Conservation (phyloP, 2,888 invertebrate species). For the Lycaena phlaeas region DNA sequence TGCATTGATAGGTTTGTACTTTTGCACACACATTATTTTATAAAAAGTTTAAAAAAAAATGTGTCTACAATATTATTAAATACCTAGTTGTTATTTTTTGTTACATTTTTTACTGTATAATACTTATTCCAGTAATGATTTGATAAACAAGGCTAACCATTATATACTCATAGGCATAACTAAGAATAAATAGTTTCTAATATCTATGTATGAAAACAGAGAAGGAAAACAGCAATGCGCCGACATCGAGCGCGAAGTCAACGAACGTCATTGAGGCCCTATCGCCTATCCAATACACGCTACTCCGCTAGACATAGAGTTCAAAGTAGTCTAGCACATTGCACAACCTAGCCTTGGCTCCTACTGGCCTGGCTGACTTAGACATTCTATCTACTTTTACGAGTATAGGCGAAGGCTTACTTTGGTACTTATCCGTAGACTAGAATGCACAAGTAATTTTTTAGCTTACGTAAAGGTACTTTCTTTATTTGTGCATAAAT, state of each 20-base stretch:
- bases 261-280: constrained; percentile 66
- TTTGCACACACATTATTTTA: too few relatives aligned
- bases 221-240: constrained; percentile 70
- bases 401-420: constrained; percentile 64
- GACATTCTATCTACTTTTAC: constrained; percentile 74
- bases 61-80: too few relatives aligned
- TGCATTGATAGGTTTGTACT: too few relatives aligned
- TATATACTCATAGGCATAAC: too few relatives aligned
- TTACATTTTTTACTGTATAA: not conserved
- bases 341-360: constrained; percentile 68
- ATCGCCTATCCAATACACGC: constrained; percentile 28
- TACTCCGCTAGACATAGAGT: constrained; percentile 29
- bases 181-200: constrained; percentile 62
- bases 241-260: constrained; percentile 70
- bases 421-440: constrained; percentile 36
- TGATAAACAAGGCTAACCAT: constrained; percentile 10
- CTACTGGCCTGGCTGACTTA: constrained; percentile 72
- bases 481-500: constrained; percentile 1
- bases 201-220: constrained; percentile 69
- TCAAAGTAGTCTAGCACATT: constrained; percentile 27
- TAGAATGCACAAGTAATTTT: constrained; percentile 16
- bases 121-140: constrained; percentile 6
- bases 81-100: too few relatives aligned
- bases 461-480: constrained; percentile 20
- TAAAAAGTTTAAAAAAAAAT: too few relatives aligned